Evolutionary conservation across 2,888 invertebrate species (phyloP).

Genomic region (Drosophila falleni): DNA sequence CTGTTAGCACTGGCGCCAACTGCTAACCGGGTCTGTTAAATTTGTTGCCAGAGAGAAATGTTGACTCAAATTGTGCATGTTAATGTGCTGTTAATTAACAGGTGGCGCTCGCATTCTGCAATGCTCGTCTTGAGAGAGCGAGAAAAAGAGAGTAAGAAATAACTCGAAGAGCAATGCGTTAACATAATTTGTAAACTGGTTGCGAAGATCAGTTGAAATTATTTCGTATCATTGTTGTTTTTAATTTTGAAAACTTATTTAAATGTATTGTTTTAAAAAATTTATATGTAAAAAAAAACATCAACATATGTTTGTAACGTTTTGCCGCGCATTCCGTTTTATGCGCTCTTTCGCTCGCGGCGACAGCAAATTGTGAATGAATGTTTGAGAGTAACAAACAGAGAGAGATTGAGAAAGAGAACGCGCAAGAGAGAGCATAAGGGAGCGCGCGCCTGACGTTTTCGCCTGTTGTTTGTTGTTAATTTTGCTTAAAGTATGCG

Average conservation of each 20-base stretch:
- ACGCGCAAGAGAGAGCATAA: constrained; percentile 19
- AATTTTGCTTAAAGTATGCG: constrained; percentile 32
- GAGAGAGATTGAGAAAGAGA: constrained; percentile 15
- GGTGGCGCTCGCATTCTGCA: constrained; percentile 46
- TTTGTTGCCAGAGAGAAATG: constrained; percentile 24
- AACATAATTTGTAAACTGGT: constrained; percentile 23
- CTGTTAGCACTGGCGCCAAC: constrained; percentile 60
- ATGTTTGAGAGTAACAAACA: constrained; percentile 46
- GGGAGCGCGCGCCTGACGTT: constrained; percentile 44
- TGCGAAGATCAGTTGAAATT: constrained; percentile 28
- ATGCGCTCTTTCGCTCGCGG: constrained; percentile 40
- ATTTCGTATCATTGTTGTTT: neutral
- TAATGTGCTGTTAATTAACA: constrained; percentile 55
- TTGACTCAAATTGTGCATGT: constrained; percentile 58
- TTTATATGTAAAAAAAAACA: neutral
- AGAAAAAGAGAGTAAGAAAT: neutral
- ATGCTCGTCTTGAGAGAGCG: constrained; percentile 21
- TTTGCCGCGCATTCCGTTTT: constrained; percentile 41
- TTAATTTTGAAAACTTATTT: neutral
- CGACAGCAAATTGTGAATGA: constrained; percentile 56
- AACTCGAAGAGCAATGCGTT: constrained; percentile 3
- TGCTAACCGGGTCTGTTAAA: constrained; percentile 52
- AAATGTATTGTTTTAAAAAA: neutral
- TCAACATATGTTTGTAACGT: constrained; percentile 46
- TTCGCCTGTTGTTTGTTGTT: constrained; percentile 64